Evolutionary conservation across 2,113 vertebrate species (phyloP).

Genomic region (Myodes glareolus): DNA sequence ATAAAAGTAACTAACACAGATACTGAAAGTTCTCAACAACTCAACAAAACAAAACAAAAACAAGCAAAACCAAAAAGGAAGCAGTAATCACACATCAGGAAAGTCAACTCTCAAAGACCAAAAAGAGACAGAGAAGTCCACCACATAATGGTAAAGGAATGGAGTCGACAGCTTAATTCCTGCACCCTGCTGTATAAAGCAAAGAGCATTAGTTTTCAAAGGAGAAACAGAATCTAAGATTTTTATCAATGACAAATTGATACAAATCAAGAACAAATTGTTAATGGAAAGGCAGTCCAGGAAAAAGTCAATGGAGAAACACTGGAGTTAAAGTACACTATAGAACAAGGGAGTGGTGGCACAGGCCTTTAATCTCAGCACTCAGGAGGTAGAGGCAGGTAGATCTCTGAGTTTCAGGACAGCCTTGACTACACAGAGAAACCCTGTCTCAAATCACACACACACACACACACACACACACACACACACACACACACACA

Average conservation of each 20-base stretch:
- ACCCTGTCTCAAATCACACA: background rate
- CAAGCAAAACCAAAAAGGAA: background rate
- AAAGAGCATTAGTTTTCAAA: background rate
- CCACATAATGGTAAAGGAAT: background rate
- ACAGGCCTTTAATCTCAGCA: background rate
- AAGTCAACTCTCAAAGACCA: background rate
- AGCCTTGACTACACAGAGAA: background rate
- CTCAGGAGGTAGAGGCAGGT: background rate
- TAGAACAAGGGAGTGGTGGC: background rate
- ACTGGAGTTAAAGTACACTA: background rate
- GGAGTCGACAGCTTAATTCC: background rate
- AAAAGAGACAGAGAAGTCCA: background rate
- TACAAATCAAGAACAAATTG: background rate
- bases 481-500: too few relatives aligned
- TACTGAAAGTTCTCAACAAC: background rate
- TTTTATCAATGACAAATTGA: background rate
- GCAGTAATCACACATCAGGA: background rate
- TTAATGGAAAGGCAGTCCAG: background rate
- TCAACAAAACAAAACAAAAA: background rate
- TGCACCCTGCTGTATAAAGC: background rate
- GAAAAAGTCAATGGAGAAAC: background rate
- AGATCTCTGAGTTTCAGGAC: background rate
- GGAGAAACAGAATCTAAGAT: background rate
- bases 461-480: too few relatives aligned
- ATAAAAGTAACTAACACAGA: background rate